These are phyloP conservation scores for Triplophysa siluroides DNA, from an alignment of 2,113 vertebrate species.

Conservation along the genomic window DNA sequence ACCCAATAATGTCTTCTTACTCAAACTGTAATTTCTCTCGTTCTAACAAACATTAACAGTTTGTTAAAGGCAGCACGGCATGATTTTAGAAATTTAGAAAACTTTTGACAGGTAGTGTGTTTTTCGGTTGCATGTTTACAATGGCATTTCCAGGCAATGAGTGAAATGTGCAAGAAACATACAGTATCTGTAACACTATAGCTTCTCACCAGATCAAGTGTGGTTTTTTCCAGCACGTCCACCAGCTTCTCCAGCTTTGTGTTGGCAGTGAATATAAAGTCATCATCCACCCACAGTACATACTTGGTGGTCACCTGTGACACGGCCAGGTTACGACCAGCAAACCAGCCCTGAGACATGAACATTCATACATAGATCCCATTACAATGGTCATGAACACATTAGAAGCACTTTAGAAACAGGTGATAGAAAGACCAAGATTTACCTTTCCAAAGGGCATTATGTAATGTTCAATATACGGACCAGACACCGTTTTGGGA, in stretches of 20 bases:
- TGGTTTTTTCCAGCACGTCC: slow-evolving; percentile 84
- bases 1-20: no score
- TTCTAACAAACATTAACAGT: no score
- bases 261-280: slow-evolving; percentile 84
- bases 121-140: no score
- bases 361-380: slow-evolving; percentile 16
- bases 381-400: neutral
- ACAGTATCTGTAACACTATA: neutral
- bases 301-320: slow-evolving; percentile 92
- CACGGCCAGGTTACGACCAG: slow-evolving; percentile 86
- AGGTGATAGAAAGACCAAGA: neutral
- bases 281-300: slow-evolving; percentile 90
- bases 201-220: slow-evolving; percentile 83
- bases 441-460: slow-evolving; percentile 92
- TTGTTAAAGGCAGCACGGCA: no score
- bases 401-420: neutral
- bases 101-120: no score
- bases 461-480: slow-evolving; percentile 87
- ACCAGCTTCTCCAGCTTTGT: slow-evolving; percentile 88
- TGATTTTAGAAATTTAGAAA: no score
- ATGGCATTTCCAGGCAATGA: no score
- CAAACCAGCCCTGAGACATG: slow-evolving; percentile 85
- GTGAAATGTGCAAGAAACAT: neutral
- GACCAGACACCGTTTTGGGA: slow-evolving; percentile 77
- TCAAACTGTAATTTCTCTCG: no score